These are phyloP conservation scores for Callionymus lyra DNA, from an alignment of 2,113 vertebrate species.

Conservation along the genomic window DNA sequence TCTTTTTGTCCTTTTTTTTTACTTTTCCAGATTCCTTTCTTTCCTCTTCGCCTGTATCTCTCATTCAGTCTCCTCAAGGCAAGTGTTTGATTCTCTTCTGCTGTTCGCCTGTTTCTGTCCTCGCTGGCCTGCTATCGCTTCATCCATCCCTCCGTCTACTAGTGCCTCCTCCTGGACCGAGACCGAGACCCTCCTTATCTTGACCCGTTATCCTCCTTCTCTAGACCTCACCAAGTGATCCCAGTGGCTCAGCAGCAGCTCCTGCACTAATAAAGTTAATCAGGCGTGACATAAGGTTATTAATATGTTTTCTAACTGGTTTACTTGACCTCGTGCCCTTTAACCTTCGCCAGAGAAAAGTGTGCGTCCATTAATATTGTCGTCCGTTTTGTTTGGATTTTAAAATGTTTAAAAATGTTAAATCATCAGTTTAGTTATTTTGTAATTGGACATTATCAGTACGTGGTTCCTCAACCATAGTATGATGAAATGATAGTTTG, in stretches of 20 bases:
- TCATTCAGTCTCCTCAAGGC: slow-evolving; percentile 92
- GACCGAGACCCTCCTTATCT: neutral
- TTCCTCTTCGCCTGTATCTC: slow-evolving; percentile 88
- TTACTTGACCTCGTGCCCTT: no score
- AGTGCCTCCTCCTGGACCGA: slow-evolving; percentile 44
- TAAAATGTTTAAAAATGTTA: no score
- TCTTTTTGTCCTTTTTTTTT: slow-evolving; percentile 64
- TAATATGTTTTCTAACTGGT: neutral
- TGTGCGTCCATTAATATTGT: no score
- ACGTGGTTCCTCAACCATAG: no score
- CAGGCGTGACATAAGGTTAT: slow-evolving; percentile 12
- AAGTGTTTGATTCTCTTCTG: slow-evolving; percentile 80
- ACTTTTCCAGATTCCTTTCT: slow-evolving; percentile 92
- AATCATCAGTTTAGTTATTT: no score
- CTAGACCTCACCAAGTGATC: slow-evolving; percentile 5
- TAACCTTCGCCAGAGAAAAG: no score
- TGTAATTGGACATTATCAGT: no score
- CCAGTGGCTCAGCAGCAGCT: slow-evolving; percentile 13
- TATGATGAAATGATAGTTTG: no score
- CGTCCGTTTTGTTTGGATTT: no score
- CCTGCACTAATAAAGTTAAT: slow-evolving; percentile 23
- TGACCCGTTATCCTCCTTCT: slow-evolving; percentile 3
- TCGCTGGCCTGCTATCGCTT: slow-evolving; percentile 52
- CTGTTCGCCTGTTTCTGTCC: slow-evolving; percentile 58
- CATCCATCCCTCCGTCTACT: slow-evolving; percentile 58